phyloP scores from a whole-genome alignment of 2,113 vertebrate species.

The Chiloscyllium plagiosum region DNA sequence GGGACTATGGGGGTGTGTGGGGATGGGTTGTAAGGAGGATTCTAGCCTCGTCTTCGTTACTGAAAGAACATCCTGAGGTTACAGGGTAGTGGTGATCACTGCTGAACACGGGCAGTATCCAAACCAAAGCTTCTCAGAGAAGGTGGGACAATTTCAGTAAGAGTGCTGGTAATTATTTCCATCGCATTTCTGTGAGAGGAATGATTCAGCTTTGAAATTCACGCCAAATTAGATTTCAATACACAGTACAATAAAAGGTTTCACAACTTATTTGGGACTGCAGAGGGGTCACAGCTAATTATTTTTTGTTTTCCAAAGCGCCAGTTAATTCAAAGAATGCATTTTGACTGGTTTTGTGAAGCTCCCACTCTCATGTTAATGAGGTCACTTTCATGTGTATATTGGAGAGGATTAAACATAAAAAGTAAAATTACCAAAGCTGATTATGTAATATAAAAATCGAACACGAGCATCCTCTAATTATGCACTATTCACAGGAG shows the following conservation, averaged over 20 bases:
- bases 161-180: neutral
- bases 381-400: constrained; percentile 19
- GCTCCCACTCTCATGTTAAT: constrained; percentile 10
- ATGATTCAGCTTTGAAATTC: neutral
- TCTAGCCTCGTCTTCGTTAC: neutral
- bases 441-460: constrained; percentile 14
- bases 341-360: neutral
- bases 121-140: neutral
- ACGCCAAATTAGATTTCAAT: neutral
- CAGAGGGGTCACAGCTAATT: constrained; percentile 12
- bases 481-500: neutral
- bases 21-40: neutral
- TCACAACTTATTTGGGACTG: neutral
- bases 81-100: neutral
- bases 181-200: neutral
- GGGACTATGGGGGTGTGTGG: neutral
- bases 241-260: neutral
- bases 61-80: neutral
- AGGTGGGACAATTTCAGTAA: neutral
- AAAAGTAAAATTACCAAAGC: neutral
- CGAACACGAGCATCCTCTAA: neutral
- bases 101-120: neutral
- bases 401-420: constrained; percentile 31
- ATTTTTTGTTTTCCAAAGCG: constrained; percentile 16
- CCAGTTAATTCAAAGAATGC: neutral